Base-by-base conservation (phyloP, 2,113 vertebrate genomes). In the Numida meleagris region DNA sequence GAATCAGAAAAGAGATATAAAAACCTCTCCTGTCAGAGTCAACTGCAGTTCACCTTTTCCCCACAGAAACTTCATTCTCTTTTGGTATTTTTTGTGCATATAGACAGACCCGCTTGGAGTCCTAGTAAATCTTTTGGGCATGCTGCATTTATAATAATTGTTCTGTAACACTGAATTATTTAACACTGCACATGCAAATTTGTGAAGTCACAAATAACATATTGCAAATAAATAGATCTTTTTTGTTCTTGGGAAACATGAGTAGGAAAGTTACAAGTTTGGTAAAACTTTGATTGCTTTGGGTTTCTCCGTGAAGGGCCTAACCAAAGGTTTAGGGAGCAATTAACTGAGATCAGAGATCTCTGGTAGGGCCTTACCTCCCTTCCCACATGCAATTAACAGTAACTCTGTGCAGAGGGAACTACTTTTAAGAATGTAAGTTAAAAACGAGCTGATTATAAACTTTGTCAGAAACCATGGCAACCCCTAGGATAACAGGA, bases 151-250 rank as follows among this genome's bases (percentile, higher is more conserved):
- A 48, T 88, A 80, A 53, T 67, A 82, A 77, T n/a, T n/a, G n/a
- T 50, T 43, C 27, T 66, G 19, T 88, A 43, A 21, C 67, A 61
- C 79, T 90, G 83, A 92, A 88, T 92, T 82, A 85, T 80, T 92
- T 90, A 86, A 63, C 43, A 74, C 27, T 9, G 24, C 36, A 66
- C 73, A 67, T 62, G 14, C 65, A 86, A 92, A 72, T 82, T 73
- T 74, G 66, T 85, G 85, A 71, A 82, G 72, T 81, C 18, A 67
- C 75, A 70, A 58, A 62, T 27, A 29, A 43, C 25, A 79, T 34
- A 61, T 73, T 62, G 58, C 46, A 85, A 90, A 58, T 68, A 53
- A 93, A 53, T 65, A 79, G 31, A 19, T 62, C 15, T 45, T 67
- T 77, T 91, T 81, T 50, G 34, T 79, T 88, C 48, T 76, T 80